phyloP scores from a whole-genome alignment of 2,888 invertebrate species.

The Drepanosiphum platanoidis region DNA sequence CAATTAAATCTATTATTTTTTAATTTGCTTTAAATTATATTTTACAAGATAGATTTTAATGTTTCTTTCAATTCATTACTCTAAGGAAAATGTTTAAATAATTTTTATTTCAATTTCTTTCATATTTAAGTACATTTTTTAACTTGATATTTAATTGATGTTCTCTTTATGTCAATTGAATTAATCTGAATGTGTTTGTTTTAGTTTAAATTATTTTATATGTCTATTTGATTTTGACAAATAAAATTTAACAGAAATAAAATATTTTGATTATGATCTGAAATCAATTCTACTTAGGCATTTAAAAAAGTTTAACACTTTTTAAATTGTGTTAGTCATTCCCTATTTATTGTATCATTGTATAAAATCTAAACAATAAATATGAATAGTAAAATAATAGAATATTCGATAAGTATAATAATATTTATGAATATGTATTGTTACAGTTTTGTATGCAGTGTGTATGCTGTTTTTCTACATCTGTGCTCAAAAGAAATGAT shows the following conservation, averaged over 20 bases:
- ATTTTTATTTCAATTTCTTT: not conserved
- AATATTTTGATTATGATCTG: not conserved
- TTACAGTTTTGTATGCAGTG: slow-evolving; percentile 56
- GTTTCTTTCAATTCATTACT: not conserved
- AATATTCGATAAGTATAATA: slow-evolving; percentile 23
- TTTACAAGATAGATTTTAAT: not conserved
- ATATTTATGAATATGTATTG: slow-evolving; percentile 50
- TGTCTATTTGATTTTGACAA: not conserved
- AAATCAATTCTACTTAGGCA: too few species aligned
- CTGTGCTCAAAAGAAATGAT: slow-evolving; percentile 55
- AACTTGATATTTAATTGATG: not conserved
- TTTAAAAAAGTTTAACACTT: not conserved
- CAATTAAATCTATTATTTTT: not conserved
- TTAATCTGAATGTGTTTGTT: not conserved
- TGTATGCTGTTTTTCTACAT: slow-evolving; percentile 51
- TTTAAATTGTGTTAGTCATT: not conserved
- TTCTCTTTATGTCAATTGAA: too few species aligned
- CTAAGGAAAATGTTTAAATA: not conserved
- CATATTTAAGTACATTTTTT: not conserved
- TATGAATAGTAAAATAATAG: not conserved
- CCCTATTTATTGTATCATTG: not conserved
- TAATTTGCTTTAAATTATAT: not conserved
- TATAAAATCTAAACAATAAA: not conserved
- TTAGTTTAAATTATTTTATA: not conserved
- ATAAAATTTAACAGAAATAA: not conserved